phyloP scores from a whole-genome alignment of 2,797 vertebrate genomes.

The Pterois miles region DNA sequence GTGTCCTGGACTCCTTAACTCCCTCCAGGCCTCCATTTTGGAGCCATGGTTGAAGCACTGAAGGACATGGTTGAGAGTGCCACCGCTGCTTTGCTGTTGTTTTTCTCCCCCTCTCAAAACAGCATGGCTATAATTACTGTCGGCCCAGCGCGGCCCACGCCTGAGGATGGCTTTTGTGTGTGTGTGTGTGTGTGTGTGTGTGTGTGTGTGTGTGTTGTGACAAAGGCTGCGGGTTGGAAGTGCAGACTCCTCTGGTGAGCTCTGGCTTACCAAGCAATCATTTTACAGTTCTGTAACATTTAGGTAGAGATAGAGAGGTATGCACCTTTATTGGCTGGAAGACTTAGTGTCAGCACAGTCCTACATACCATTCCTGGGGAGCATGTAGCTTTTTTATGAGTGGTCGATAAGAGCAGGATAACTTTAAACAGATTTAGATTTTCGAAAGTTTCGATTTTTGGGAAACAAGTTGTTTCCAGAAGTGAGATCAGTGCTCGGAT shows the following conservation, averaged over 20 bases:
- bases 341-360: not conserved
- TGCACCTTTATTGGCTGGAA: conserved; percentile 34
- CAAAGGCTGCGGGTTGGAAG: conserved; percentile 65
- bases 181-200: conserved; percentile 31
- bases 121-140: conserved; percentile 82
- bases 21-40: conserved; percentile 75
- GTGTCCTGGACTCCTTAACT: conserved; percentile 58
- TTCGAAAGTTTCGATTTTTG: conserved; percentile 10
- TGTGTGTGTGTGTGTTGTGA: conserved; percentile 58
- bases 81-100: conserved; percentile 74
- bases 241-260: conserved; percentile 60
- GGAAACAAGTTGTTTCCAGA: conserved; percentile 28
- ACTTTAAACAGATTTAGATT: conserved; percentile 5
- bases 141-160: conserved; percentile 73
- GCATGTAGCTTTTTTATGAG: not conserved
- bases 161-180: conserved; percentile 58
- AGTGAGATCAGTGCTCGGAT: conserved; percentile 30
- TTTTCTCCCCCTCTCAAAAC: conserved; percentile 78
- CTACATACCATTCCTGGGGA: conserved; percentile 11
- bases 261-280: conserved; percentile 59
- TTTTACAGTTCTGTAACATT: conserved; percentile 64
- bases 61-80: conserved; percentile 73
- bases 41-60: conserved; percentile 61
- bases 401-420: not conserved
- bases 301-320: conserved; percentile 45